phyloP scores from a whole-genome alignment of 1,140 invertebrate genomes.

The Armadillidium nasatum region DNA sequence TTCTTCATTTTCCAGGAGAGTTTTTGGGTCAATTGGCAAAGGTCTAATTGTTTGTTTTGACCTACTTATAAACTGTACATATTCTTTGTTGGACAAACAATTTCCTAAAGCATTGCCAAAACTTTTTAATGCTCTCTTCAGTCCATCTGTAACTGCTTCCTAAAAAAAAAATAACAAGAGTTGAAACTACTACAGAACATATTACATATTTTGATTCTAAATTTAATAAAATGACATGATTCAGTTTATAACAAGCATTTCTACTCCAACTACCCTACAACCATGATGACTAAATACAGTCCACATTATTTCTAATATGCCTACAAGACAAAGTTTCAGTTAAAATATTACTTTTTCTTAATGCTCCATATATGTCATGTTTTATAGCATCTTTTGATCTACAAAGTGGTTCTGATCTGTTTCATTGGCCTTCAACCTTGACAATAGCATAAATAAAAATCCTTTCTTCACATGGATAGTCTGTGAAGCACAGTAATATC shows the following conservation, averaged over 20 bases:
- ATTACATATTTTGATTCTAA: too few species aligned
- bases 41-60: not conserved
- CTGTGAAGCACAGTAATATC: too few species aligned
- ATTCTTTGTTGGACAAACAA: constrained; percentile 53
- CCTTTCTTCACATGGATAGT: too few species aligned
- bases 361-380: too few species aligned
- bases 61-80: constrained; percentile 45
- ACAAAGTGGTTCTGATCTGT: too few species aligned
- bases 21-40: not conserved
- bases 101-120: constrained; percentile 55
- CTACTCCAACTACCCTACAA: not conserved
- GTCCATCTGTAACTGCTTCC: constrained; percentile 55
- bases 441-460: too few species aligned
- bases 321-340: too few species aligned
- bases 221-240: too few species aligned
- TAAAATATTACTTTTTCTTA: too few species aligned
- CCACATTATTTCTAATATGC: not conserved
- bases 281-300: not conserved
- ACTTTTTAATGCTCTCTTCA: constrained; percentile 54
- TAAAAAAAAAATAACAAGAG: constrained; percentile 25
- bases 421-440: too few species aligned
- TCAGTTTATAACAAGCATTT: too few species aligned
- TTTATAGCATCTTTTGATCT: too few species aligned
- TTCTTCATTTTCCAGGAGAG: not conserved
- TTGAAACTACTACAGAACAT: not conserved